phyloP scores from a whole-genome alignment of 1,140 invertebrate genomes.

The Lepidurus couesii region DNA sequence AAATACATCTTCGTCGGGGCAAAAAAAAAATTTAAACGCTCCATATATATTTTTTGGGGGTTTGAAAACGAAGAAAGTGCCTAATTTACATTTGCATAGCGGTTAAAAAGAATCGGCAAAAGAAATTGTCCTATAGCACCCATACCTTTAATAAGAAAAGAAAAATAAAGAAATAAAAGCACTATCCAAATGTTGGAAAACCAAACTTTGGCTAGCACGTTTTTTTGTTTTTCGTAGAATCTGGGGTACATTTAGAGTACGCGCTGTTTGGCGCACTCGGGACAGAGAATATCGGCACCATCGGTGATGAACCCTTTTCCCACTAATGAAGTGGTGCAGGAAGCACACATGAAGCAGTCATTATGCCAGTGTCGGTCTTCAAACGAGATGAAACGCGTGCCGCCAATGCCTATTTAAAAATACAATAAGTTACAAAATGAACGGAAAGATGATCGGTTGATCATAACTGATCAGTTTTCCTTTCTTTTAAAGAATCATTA shows the following conservation, averaged over 20 bases:
- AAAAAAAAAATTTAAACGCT: neutral
- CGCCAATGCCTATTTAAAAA: slow-evolving; percentile 73
- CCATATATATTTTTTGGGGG: no score
- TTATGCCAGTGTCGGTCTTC: slow-evolving; percentile 99
- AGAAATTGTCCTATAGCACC: neutral
- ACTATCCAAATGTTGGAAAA: neutral
- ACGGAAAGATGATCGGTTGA: neutral
- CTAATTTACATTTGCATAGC: no score
- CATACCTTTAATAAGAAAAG: neutral
- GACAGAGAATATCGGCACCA: slow-evolving; percentile 92
- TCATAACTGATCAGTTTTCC: neutral
- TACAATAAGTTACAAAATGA: neutral
- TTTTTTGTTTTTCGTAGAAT: neutral
- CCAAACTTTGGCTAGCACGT: neutral
- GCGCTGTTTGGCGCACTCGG: slow-evolving; percentile 95
- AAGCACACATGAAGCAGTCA: slow-evolving; percentile 97
- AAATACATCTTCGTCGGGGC: neutral
- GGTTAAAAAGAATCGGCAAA: no score
- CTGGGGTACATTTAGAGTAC: slow-evolving; percentile 53
- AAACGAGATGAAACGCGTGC: slow-evolving; percentile 98
- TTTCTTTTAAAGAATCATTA: slow-evolving; percentile 45
- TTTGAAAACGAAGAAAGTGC: no score
- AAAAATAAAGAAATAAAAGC: neutral
- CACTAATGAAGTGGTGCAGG: slow-evolving; percentile 89
- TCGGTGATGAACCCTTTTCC: slow-evolving; percentile 99